Conservation (phyloP, 1,140 invertebrate genomes). For the Varroa destructor region DNA sequence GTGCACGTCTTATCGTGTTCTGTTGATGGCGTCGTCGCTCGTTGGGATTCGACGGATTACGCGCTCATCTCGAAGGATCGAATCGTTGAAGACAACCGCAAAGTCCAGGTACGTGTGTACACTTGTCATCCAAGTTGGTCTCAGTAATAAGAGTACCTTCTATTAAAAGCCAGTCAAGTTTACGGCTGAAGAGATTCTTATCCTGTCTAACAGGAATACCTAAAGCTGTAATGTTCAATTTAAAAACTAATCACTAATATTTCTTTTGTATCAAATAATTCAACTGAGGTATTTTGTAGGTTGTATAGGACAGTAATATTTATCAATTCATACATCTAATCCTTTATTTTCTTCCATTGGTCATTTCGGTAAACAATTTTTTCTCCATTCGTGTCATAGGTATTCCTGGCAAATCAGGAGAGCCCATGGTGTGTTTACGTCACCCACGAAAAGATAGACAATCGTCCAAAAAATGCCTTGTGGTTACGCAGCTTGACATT, state of each 20-base stretch:
- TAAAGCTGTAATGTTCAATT: background rate
- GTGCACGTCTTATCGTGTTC: constrained; percentile 10
- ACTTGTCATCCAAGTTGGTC: background rate
- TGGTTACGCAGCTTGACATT: background rate
- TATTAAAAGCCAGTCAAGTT: background rate
- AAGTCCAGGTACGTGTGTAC: constrained; percentile 7
- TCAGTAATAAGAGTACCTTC: background rate
- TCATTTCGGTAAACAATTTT: too few relatives aligned
- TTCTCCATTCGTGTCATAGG: background rate
- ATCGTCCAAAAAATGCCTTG: background rate
- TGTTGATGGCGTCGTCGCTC: background rate
- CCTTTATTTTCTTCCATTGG: background rate
- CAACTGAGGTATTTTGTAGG: background rate
- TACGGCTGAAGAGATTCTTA: background rate
- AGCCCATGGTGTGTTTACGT: constrained; percentile 16
- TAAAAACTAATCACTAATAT: background rate
- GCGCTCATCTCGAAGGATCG: background rate
- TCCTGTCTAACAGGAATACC: background rate
- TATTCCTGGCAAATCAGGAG: constrained; percentile 2
- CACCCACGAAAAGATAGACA: background rate
- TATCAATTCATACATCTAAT: background rate
- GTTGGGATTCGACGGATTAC: constrained; percentile 16
- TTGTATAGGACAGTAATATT: background rate
- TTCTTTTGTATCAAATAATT: background rate
- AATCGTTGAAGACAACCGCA: background rate